These are phyloP conservation scores for Dicranocentrus wangi DNA, from an alignment of 2,888 invertebrate species.

Conservation along the genomic window DNA sequence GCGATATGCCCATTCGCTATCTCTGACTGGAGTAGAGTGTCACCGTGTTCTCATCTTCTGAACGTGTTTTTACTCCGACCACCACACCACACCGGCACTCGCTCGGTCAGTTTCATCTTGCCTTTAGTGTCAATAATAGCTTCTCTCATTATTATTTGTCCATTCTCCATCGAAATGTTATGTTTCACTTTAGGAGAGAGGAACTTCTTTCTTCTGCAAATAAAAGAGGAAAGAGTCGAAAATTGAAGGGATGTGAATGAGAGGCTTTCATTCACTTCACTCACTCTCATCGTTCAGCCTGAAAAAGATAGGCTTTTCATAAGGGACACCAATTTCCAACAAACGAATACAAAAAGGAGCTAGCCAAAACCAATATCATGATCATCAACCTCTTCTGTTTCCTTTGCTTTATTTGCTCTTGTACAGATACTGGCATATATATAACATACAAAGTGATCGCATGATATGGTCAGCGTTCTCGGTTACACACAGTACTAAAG, in stretches of 20 bases:
- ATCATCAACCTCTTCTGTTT: constrained; percentile 39
- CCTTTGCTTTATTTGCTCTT: constrained; percentile 34
- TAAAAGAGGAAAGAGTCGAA: constrained; percentile 40
- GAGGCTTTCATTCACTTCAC: constrained; percentile 20
- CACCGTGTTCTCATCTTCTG: too few species aligned
- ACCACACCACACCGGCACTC: too few species aligned
- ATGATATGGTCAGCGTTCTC: constrained; percentile 7
- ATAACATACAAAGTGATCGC: constrained; percentile 14
- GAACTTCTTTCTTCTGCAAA: constrained; percentile 52
- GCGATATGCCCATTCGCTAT: too few species aligned
- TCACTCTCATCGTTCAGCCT: neutral
- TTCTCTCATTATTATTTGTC: constrained; percentile 53
- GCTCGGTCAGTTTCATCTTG: constrained; percentile 21
- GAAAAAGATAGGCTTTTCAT: neutral
- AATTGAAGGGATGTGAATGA: constrained; percentile 44
- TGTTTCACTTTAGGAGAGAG: constrained; percentile 40
- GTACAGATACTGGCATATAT: neutral
- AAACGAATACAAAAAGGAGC: constrained; percentile 29
- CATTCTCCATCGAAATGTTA: constrained; percentile 31
- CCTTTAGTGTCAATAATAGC: constrained; percentile 44
- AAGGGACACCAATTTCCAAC: constrained; percentile 36
- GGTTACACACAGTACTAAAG: neutral
- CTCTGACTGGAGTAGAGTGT: too few species aligned
- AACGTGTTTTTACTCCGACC: constrained; percentile 35
- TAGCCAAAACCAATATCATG: constrained; percentile 43